Evolutionary conservation across 2,888 invertebrate genomes (phyloP), one percentile per base, ranked within the genome.

Genomic region (Coelinius sp.): DNA sequence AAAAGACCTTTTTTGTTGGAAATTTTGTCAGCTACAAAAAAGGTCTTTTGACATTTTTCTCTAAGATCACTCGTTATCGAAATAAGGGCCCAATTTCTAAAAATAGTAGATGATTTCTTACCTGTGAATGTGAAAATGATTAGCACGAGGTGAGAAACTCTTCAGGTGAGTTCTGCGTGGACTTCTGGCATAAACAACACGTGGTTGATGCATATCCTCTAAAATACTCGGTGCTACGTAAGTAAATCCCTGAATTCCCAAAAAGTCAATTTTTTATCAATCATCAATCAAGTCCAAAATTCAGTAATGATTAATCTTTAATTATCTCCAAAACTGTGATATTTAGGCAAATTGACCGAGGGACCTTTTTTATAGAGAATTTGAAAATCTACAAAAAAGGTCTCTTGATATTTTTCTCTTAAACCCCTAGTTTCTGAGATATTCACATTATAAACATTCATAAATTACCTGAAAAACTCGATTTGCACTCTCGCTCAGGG

Each of bases 211-310:
- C 90, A 96, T 93, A 84, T 97, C 95, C 87, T 96, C 95, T 87
- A 99, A 90, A 77, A 98, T 95, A 14, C 98, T 98, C 62, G 99
- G 99, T 20, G 98, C 98, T 78, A 99, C 97, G 88, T 99, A 99
- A 12, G 99, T 98, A 89, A 99, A 99, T 80, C 99, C 99, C 97
- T 99, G 87, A 14, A 88, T 88, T 86, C 73, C 71, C 77, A 75
- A 70, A 31, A 31, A 22, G 25, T 27, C 31, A 14, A 46, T 44
- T 22, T 46, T 46, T 65, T 4, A 25, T n/a, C 1, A n/a, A n/a
- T n/a, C n/a, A n/a, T n/a, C n/a, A n/a, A n/a, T n/a, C n/a, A n/a
- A n/a, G n/a, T n/a, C n/a, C n/a, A n/a, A n/a, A n/a, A n/a, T n/a
- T n/a, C n/a, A n/a, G n/a, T n/a, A n/a, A n/a, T n/a, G n/a, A n/a